Evolutionary conservation across 2,797 vertebrate species (phyloP).

Genomic region (Falco novaeseelandiae): DNA sequence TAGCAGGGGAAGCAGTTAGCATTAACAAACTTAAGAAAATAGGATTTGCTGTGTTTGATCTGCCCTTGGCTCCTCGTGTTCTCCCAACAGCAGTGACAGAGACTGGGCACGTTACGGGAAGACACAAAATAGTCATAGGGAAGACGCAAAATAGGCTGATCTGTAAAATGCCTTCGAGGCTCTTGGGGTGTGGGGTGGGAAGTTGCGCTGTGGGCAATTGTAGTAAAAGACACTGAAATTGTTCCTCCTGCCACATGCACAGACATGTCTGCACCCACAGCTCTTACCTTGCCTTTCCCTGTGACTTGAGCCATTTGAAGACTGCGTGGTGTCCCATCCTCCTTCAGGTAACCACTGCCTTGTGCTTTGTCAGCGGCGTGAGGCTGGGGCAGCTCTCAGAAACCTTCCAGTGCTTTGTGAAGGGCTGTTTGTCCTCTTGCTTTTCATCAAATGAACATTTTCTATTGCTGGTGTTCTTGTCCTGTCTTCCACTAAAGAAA

Average conservation of each 20-base stretch:
- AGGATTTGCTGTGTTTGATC: slow-evolving; percentile 49
- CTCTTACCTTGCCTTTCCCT: background rate
- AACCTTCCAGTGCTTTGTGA: accelerated
- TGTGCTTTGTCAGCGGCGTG: accelerated
- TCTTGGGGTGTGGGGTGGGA: background rate
- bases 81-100: background rate
- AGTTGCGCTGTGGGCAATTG: background rate
- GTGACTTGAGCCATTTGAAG: background rate
- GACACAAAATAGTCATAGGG: background rate
- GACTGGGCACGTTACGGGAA: background rate
- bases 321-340: accelerated
- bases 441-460: background rate
- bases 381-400: background rate
- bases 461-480: background rate
- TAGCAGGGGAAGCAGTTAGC: slow-evolving; percentile 41
- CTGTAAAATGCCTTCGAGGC: background rate
- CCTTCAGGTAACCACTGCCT: background rate
- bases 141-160: background rate
- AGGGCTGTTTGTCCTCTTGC: background rate
- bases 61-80: background rate
- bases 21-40: slow-evolving; percentile 67
- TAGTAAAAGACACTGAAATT: background rate
- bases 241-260: background rate
- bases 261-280: background rate
- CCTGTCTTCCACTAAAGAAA: background rate